Conservation (phyloP, 2,797 vertebrate species). For the Anas georgica region DNA sequence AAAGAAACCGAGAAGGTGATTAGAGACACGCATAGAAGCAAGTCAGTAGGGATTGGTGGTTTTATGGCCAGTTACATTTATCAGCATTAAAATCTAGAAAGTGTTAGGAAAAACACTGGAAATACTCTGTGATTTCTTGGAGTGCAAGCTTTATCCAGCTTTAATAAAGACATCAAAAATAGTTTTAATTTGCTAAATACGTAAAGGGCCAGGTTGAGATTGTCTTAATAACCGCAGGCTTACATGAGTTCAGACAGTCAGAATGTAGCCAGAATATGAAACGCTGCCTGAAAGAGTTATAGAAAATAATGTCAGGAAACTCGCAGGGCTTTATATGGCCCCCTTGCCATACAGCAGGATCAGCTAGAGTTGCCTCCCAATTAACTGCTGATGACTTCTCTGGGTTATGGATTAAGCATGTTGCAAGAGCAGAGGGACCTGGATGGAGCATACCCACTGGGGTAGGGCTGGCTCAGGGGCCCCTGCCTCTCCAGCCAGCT, state of each 20-base stretch:
- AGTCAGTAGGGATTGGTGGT: not conserved
- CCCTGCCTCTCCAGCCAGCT: accelerated
- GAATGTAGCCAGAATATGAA: not conserved
- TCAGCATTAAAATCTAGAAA: conserved; percentile 8
- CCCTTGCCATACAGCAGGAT: not conserved
- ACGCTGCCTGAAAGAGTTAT: not conserved
- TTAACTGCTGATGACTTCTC: not conserved
- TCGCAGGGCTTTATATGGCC: not conserved
- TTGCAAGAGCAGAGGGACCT: not conserved
- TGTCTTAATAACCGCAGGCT: not conserved
- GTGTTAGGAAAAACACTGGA: not conserved
- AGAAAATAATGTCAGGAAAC: not conserved
- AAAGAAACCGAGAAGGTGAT: not conserved
- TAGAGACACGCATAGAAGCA: not conserved
- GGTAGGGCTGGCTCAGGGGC: not conserved
- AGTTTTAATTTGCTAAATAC: not conserved
- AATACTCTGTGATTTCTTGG: not conserved
- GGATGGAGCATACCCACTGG: not conserved
- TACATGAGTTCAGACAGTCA: not conserved
- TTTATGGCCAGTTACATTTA: not conserved
- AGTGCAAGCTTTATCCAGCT: not conserved
- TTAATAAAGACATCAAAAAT: not conserved
- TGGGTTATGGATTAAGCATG: accelerated
- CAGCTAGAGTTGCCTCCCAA: not conserved
- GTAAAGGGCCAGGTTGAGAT: not conserved